These are phyloP conservation scores for Lepas anatifera DNA, from an alignment of 2,888 invertebrate species.

Conservation along the genomic window DNA sequence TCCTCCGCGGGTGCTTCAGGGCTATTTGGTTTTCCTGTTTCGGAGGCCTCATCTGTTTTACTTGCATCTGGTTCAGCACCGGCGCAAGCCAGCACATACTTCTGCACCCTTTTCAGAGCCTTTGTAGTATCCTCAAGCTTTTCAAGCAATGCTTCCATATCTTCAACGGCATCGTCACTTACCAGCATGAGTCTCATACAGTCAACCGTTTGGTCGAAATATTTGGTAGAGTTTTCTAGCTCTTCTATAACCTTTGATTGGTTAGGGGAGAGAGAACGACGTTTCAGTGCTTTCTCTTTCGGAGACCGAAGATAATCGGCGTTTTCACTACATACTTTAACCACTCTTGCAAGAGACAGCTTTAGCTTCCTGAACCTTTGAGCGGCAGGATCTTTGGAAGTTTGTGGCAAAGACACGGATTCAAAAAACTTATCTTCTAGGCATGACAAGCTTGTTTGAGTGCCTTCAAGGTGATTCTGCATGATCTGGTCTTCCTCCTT, in stretches of 20 bases:
- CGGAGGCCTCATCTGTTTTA: too few relatives aligned
- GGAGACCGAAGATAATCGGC: background rate
- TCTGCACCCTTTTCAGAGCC: background rate
- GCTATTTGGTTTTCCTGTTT: too few relatives aligned
- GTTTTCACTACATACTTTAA: background rate
- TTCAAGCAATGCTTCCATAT: background rate
- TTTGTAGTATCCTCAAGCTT: background rate
- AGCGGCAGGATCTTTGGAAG: background rate
- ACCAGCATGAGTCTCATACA: background rate
- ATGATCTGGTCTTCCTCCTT: background rate
- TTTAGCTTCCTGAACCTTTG: background rate
- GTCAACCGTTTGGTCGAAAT: background rate
- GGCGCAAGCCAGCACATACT: background rate
- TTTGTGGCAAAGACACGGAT: background rate
- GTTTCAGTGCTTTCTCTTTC: background rate
- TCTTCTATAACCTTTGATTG: background rate
- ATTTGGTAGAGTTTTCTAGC: background rate
- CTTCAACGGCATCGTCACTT: background rate
- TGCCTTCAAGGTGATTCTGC: background rate
- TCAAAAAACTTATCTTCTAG: background rate
- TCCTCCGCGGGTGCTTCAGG: too few relatives aligned
- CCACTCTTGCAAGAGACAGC: background rate
- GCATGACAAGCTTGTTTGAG: background rate
- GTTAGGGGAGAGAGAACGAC: background rate
- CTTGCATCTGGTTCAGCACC: too few relatives aligned